phyloP scores from a whole-genome alignment of 2,113 vertebrate genomes.

The Dicaeum eximium region DNA sequence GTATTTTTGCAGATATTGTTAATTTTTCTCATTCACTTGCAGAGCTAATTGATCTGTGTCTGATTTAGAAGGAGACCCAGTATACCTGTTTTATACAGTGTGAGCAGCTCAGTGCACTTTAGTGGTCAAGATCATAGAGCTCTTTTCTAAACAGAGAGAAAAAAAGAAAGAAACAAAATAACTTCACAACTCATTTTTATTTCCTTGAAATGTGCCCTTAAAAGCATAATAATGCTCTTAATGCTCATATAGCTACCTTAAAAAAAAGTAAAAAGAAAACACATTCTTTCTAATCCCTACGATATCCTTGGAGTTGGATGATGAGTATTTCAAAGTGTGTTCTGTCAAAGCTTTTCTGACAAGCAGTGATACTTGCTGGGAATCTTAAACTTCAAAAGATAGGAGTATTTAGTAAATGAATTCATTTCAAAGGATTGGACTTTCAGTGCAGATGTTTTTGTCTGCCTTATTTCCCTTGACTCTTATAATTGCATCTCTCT shows the following conservation, averaged over 20 bases:
- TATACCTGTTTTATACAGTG: background rate
- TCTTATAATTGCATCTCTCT: constrained; percentile 26
- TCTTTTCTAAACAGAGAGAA: background rate
- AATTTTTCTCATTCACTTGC: background rate
- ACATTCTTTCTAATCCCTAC: background rate
- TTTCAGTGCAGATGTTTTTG: background rate
- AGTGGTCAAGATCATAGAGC: background rate
- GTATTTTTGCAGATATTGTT: background rate
- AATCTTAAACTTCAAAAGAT: constrained; percentile 17
- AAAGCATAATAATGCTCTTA: background rate
- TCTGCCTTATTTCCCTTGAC: constrained; percentile 17
- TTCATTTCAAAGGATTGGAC: background rate
- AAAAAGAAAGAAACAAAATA: background rate
- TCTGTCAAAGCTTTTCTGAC: background rate
- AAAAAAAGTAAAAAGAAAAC: background rate
- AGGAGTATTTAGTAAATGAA: constrained; percentile 1
- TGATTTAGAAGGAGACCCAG: background rate
- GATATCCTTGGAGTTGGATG: background rate
- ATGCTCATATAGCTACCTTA: background rate
- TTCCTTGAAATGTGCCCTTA: background rate
- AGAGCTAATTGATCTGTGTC: background rate
- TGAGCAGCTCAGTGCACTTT: background rate
- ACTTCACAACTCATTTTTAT: background rate
- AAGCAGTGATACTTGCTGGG: background rate
- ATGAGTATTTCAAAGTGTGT: background rate